Evolutionary conservation across 2,113 vertebrate species (phyloP).

Genomic region (Oryctolagus cuniculus): DNA sequence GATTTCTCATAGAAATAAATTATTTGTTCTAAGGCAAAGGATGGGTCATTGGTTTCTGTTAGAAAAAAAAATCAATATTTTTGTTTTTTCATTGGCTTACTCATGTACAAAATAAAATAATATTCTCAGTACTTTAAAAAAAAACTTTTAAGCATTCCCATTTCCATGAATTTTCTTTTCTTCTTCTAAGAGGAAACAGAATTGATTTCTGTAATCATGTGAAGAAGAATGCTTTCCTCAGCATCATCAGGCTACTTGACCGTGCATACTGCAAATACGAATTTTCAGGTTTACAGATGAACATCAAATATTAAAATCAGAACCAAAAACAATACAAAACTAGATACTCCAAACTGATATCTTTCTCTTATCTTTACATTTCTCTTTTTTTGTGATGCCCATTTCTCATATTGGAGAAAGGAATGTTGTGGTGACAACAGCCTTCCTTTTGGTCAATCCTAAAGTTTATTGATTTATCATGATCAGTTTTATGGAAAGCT

Average conservation of each 20-base stretch:
- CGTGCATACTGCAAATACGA: neutral
- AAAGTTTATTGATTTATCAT: slow-evolving; percentile 6
- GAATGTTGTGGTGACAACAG: neutral
- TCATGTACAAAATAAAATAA: neutral
- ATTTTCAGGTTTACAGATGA: neutral
- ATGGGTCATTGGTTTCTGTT: neutral
- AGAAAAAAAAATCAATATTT: slow-evolving; percentile 22
- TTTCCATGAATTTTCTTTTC: neutral
- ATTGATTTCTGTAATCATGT: neutral
- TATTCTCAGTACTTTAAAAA: neutral
- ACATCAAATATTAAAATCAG: neutral
- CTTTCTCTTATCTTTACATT: neutral
- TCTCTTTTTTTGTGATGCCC: neutral
- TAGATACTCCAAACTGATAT: neutral
- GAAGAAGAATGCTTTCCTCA: neutral
- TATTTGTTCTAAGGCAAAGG: slow-evolving; percentile 9
- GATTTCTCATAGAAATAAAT: neutral
- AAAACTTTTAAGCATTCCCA: neutral
- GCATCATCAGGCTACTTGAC: neutral
- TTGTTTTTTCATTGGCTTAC: neutral
- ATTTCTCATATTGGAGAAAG: neutral
- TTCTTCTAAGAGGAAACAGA: neutral
- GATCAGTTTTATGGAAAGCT: slow-evolving; percentile 4
- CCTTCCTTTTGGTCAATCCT: neutral
- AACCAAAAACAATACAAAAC: neutral